A percentile compares a stretch with the other conserved stretches of the same genome.
Conservation (phyloP, 2,113 vertebrate species). For the Pampusana beccarii region DNA sequence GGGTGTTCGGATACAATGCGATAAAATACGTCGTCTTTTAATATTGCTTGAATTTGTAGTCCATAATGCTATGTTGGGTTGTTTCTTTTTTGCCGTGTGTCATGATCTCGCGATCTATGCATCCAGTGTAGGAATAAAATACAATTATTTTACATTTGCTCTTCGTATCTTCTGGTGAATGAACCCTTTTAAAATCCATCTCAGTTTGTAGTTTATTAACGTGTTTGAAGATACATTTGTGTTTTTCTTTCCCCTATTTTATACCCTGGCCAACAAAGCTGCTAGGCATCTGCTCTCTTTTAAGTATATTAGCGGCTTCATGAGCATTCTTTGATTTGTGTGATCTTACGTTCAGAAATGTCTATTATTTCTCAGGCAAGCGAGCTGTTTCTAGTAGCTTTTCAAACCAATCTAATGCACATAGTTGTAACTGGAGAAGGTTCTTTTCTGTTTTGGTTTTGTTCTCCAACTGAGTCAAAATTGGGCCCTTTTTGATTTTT, state of each 20-base stretch:
- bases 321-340: neutral
- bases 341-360: neutral
- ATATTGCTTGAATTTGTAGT: neutral
- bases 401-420: neutral
- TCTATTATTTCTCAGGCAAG: neutral
- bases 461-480: neutral
- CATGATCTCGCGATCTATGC: fast-evolving
- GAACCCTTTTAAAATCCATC: neutral
- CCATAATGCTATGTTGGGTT: neutral
- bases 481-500: neutral
- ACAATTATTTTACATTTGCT: neutral
- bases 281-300: neutral
- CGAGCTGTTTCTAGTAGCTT: neutral
- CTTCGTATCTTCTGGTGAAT: neutral
- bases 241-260: neutral
- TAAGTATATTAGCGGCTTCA: neutral
- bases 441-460: neutral
- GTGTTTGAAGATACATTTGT: neutral
- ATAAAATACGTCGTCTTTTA: neutral
- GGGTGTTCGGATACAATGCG: neutral
- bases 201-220: neutral
- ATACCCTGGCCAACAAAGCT: neutral
- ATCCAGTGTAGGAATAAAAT: neutral
- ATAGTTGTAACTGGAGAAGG: neutral
- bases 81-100: neutral